Conservation (phyloP, 1,140 invertebrate species). For the Bombyx mandarina region DNA sequence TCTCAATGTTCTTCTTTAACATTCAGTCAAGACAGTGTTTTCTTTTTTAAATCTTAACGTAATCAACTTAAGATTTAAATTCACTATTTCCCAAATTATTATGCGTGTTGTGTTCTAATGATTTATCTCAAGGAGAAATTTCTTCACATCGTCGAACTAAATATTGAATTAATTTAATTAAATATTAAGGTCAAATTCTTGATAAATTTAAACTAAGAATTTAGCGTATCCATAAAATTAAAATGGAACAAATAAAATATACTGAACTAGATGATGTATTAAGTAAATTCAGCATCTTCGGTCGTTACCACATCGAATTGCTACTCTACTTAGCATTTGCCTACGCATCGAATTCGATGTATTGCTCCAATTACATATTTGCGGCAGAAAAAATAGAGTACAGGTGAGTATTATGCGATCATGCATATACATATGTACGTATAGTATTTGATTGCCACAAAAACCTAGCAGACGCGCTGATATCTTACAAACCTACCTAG, state of each 20-base stretch:
- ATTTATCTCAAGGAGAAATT: too few species aligned
- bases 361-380: conserved; percentile 43
- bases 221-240: neutral
- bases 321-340: conserved; percentile 29
- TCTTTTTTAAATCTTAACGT: too few species aligned
- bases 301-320: conserved; percentile 30
- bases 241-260: conserved; percentile 4
- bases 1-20: too few species aligned
- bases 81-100: too few species aligned
- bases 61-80: too few species aligned
- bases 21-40: too few species aligned
- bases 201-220: too few species aligned
- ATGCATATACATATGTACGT: too few species aligned
- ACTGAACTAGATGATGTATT: conserved; percentile 39
- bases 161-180: too few species aligned
- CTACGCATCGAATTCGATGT: conserved; percentile 30
- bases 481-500: neutral
- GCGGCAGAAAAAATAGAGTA: conserved; percentile 35
- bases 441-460: neutral
- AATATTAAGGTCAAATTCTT: too few species aligned
- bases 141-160: too few species aligned
- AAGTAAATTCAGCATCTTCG: conserved; percentile 32
- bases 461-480: neutral
- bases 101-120: too few species aligned
- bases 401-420: conserved; percentile 22